phyloP scores from a whole-genome alignment of 2,113 vertebrate genomes.

The Thunnus maccoyii region DNA sequence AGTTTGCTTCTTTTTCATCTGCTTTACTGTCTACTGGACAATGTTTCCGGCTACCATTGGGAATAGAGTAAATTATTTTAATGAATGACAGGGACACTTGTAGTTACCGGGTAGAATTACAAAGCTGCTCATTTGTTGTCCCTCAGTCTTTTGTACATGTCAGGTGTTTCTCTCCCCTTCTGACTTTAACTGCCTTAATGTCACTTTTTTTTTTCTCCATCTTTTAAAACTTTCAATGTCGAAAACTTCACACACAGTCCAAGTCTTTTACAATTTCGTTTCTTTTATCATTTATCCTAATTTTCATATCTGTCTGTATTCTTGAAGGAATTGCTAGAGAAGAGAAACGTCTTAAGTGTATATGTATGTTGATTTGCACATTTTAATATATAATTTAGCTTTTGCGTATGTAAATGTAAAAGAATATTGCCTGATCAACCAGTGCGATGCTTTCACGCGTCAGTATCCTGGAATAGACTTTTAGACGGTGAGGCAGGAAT shows the following conservation, averaged over 20 bases:
- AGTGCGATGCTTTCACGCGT: constrained; percentile 46
- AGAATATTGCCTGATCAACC: constrained; percentile 34
- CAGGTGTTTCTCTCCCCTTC: constrained; percentile 20
- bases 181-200: background rate
- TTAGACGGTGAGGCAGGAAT: constrained; percentile 40
- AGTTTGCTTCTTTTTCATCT: constrained; percentile 6
- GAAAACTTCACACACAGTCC: background rate
- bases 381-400: constrained; percentile 79
- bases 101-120: background rate
- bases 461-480: constrained; percentile 2
- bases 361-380: constrained; percentile 84
- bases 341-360: constrained; percentile 53
- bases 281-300: background rate
- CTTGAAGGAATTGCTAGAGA: constrained; percentile 31
- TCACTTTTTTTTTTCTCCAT: background rate
- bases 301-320: background rate
- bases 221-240: background rate
- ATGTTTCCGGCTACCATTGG: background rate
- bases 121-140: constrained; percentile 44
- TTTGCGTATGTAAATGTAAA: constrained; percentile 57
- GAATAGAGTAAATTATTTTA: background rate
- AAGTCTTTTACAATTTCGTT: background rate
- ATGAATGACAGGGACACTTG: background rate
- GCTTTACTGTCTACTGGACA: constrained; percentile 11
- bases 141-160: background rate